Percentiles rank a stretch among this genome's conserved stretches.
Conservation (phyloP, 2,888 invertebrate species). For the Papilio elwesi region DNA sequence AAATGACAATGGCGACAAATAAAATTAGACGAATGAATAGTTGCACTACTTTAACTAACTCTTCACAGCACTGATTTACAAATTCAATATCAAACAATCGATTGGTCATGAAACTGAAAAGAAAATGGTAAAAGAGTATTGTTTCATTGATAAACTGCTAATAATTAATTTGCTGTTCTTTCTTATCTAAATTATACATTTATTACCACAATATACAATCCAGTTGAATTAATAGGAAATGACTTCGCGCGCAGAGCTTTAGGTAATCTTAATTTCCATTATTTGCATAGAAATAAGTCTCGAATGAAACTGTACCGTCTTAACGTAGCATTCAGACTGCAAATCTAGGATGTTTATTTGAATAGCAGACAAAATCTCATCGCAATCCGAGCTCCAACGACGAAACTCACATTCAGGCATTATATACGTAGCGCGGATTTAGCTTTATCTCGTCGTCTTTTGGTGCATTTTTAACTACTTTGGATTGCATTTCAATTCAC, state of each 20-base stretch:
- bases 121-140: neutral
- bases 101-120: neutral
- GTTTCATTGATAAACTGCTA: neutral
- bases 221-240: slow-evolving; percentile 6
- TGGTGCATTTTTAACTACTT: slow-evolving; percentile 12
- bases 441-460: slow-evolving; percentile 10
- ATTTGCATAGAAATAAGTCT: slow-evolving; percentile 52
- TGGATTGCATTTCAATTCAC: slow-evolving; percentile 10
- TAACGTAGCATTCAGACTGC: slow-evolving; percentile 62
- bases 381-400: slow-evolving; percentile 65
- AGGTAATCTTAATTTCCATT: slow-evolving; percentile 44
- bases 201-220: neutral
- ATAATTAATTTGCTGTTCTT: neutral
- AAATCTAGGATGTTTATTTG: slow-evolving; percentile 77
- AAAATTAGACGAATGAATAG: neutral
- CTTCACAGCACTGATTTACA: too few species aligned
- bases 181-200: neutral
- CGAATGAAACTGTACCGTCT: slow-evolving; percentile 64
- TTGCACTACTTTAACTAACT: too few species aligned
- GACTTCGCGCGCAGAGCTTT: neutral
- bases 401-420: slow-evolving; percentile 67
- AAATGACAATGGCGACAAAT: slow-evolving; percentile 36
- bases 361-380: slow-evolving; percentile 70
- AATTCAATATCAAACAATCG: too few species aligned
- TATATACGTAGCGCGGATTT: slow-evolving; percentile 51